A percentile compares a stretch with the other conserved stretches of the same genome.
phyloP scores from a whole-genome alignment of 2,113 vertebrate species.

The Passer domesticus region DNA sequence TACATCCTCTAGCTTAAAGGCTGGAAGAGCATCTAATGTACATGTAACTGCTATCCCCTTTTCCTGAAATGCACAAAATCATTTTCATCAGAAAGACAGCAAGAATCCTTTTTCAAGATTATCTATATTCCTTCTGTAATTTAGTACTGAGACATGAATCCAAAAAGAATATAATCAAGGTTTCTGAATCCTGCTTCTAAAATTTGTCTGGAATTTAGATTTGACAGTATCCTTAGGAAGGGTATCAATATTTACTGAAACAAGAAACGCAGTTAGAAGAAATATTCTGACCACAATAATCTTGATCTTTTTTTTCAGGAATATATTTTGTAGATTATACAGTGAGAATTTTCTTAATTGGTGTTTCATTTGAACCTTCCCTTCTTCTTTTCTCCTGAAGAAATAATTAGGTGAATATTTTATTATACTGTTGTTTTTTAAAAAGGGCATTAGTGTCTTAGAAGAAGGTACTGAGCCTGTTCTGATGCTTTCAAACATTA shows the following conservation, averaged over 20 bases:
- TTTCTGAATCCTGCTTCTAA: neutral
- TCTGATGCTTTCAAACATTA: neutral
- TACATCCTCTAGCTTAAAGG: neutral
- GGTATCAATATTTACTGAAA: neutral
- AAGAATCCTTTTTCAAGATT: neutral
- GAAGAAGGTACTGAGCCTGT: neutral
- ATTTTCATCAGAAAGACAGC: neutral
- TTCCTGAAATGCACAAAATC: neutral
- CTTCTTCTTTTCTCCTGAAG: neutral
- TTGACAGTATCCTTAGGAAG: neutral
- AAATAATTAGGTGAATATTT: neutral
- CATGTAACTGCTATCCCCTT: neutral
- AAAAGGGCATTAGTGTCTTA: neutral
- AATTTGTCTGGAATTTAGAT: neutral
- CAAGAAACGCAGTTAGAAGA: neutral
- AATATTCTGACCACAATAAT: neutral
- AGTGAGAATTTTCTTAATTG: neutral
- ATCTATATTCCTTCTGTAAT: neutral
- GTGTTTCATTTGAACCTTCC: neutral
- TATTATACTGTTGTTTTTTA: neutral
- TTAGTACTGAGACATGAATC: neutral
- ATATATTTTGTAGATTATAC: neutral
- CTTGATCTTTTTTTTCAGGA: neutral
- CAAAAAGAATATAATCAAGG: neutral
- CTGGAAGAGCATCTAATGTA: accelerated